Conservation (phyloP, 1,140 invertebrate genomes). For the Rhizoglyphus robini region DNA sequence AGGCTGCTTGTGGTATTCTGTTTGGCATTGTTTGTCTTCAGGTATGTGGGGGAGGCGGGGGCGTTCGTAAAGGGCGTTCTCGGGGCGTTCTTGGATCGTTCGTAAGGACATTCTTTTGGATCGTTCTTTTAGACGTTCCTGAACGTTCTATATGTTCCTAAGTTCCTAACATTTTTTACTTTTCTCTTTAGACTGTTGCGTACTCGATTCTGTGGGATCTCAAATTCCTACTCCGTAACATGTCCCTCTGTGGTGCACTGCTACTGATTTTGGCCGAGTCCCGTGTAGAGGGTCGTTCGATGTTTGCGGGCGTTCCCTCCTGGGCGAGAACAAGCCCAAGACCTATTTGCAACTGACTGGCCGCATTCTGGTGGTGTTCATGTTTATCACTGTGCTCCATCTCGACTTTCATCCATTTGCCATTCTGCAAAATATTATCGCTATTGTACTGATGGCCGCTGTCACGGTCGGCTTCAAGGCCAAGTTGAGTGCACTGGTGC, state of each 20-base stretch:
- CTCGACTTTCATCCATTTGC: slow-evolving; percentile 78
- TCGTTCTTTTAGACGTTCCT: neutral
- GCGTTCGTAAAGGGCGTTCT: neutral
- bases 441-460: slow-evolving; percentile 82
- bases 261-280: slow-evolving; percentile 87
- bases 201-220: slow-evolving; percentile 98
- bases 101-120: neutral
- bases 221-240: slow-evolving; percentile 81
- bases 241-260: slow-evolving; percentile 88
- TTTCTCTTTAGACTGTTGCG: slow-evolving; percentile 61
- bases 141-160: neutral
- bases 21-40: slow-evolving; percentile 93
- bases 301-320: slow-evolving; percentile 96
- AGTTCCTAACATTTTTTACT: slow-evolving; percentile 19
- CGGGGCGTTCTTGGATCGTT: neutral
- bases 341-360: slow-evolving; percentile 92
- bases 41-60: slow-evolving; percentile 46
- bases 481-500: slow-evolving; percentile 85
- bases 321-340: slow-evolving; percentile 94
- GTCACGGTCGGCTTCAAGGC: slow-evolving; percentile 97
- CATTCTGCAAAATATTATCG: slow-evolving; percentile 77
- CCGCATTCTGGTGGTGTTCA: slow-evolving; percentile 86
- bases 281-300: slow-evolving; percentile 70
- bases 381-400: slow-evolving; percentile 92
- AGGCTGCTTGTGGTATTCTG: slow-evolving; percentile 79